A percentile compares a stretch with the other conserved stretches of the same genome.
Conservation (phyloP, 2,888 invertebrate species). For the Disparrhopalites patrizii region DNA sequence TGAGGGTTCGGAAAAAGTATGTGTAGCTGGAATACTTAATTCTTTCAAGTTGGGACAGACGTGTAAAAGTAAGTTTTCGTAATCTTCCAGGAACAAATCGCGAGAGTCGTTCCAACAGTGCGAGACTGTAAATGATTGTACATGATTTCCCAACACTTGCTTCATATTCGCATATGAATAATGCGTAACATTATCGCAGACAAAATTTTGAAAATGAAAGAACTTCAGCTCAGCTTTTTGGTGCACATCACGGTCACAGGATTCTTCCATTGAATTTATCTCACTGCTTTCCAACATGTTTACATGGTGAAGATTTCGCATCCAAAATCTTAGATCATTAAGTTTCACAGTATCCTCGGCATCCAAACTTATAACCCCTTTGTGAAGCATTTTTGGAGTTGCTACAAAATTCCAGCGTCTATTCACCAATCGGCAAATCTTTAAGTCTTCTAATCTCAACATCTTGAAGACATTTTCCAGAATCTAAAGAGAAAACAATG, state of each 20-base stretch:
- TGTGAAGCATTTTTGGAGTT: background rate
- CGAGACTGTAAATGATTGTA: background rate
- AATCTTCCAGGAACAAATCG: constrained; percentile 1
- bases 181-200: background rate
- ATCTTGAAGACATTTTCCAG: no score
- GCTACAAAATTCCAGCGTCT: background rate
- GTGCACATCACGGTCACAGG: no score
- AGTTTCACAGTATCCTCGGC: background rate
- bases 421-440: constrained; percentile 1
- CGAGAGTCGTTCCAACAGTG: background rate
- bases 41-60: background rate
- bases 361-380: background rate
- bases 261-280: background rate
- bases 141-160: background rate
- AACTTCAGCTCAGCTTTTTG: no score
- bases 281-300: no score
- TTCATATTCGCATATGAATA: background rate
- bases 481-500: no score
- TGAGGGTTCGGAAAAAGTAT: background rate
- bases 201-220: background rate
- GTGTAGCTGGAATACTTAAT: background rate
- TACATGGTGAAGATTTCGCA: background rate
- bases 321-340: background rate
- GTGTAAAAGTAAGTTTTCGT: background rate
- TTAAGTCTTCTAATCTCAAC: no score